Percentiles rank a stretch among this genome's conserved stretches.
Conservation (phyloP, 2,797 vertebrate species). For the Gymnothorax reevesii region DNA sequence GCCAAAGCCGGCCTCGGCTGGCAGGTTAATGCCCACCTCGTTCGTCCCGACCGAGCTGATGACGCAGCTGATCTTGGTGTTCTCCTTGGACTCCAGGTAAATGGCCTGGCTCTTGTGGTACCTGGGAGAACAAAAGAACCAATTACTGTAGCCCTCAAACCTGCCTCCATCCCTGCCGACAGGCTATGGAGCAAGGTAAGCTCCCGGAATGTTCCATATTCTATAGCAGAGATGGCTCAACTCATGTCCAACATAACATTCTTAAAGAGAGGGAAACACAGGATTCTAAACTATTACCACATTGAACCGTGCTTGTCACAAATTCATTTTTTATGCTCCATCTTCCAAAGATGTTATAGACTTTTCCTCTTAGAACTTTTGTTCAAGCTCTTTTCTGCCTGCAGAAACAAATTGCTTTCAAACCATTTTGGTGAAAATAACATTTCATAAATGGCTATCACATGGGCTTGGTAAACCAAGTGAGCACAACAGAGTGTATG, state of each 20-base stretch:
- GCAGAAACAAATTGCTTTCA: too few relatives aligned
- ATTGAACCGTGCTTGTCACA: too few relatives aligned
- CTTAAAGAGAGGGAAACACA: not conserved
- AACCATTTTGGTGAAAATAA: too few relatives aligned
- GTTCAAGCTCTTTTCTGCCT: too few relatives aligned
- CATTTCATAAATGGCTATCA: too few relatives aligned
- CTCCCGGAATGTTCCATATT: not conserved
- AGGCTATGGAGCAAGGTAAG: not conserved
- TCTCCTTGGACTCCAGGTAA: slow-evolving; percentile 97
- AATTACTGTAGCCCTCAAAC: not conserved
- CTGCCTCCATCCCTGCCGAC: not conserved
- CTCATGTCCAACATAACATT: not conserved
- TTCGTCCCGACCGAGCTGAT: slow-evolving; percentile 98
- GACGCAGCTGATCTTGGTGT: slow-evolving; percentile 98
- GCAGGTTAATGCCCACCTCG: slow-evolving; percentile 75
- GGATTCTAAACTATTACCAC: too few relatives aligned
- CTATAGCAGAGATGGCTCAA: not conserved
- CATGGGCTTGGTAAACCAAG: too few relatives aligned
- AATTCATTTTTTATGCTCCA: too few relatives aligned
- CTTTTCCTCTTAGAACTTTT: too few relatives aligned
- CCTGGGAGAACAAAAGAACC: slow-evolving; percentile 69
- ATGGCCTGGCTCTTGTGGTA: slow-evolving; percentile 99
- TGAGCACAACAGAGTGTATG: too few relatives aligned
- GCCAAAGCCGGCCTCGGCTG: not conserved
- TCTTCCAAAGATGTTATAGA: too few relatives aligned